Evolutionary conservation across 2,797 vertebrate species (phyloP), one percentile per base, ranked within the genome.

Genomic region (Coregonus suidteri): DNA sequence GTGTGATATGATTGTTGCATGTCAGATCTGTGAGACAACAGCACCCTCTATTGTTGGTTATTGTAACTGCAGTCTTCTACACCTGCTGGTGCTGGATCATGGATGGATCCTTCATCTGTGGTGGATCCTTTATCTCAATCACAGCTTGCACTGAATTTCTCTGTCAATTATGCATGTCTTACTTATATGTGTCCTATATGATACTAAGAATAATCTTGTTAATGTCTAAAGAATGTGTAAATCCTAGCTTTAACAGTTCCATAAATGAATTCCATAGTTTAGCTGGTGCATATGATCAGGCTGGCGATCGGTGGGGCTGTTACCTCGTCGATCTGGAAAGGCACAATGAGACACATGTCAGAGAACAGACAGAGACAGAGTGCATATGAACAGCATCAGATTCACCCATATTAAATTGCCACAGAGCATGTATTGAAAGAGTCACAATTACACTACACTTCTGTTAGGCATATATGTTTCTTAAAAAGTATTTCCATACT

Each of bases 251-350:
- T 25, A 25, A 30, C 9, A 65, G 25, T 15, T 67, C 15, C 14
- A 30, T 65, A 25, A 31, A 20, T 30, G 34, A 72, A 74, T 73
- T 53, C 14, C 25, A 69, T 56, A 74, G 64, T 71, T 78, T 75
- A 83, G 79, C 77, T 77, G 65, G 47, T 62, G 52, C 71, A 30
- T 78, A 53, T 79, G 64, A 79, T 78, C 79, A 77, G 70, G 75
- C 71, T 70, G 54, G 66, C 7, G 41, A 54, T 52, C 18, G 41
- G 41, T 56, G 25, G 67, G 81, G 30, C 83, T 78, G 78, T 65
- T 84, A 86, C 85, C 83, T 86, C 85, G 37, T 86, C 85, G 72
- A 74, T 78, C 85, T 86, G 83, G 20, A 71, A 73, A 64, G 51
- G 52, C 73, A 84, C 71, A 86, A 81, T 30, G 70, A 78, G 30